phyloP scores from a whole-genome alignment of 2,888 invertebrate species.

The Cataglyphis cursor region DNA sequence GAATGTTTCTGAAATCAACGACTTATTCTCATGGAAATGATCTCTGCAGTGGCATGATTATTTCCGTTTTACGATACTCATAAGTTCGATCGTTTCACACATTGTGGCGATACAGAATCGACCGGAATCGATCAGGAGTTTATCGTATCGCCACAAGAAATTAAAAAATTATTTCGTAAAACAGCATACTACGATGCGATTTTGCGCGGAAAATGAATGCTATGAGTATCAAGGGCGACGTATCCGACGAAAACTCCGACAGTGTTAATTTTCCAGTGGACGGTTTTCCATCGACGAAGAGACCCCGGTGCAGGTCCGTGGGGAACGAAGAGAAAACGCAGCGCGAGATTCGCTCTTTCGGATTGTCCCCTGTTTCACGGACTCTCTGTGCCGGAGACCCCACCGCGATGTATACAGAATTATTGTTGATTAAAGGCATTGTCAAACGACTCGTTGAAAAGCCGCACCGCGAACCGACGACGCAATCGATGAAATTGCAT shows the following conservation, averaged over 20 bases:
- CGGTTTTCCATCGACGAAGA: constrained; percentile 79
- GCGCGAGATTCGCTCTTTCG: constrained; percentile 26
- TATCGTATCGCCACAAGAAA: constrained; percentile 26
- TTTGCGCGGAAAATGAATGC: constrained; percentile 13
- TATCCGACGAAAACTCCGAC: constrained; percentile 81
- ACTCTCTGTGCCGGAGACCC: constrained; percentile 35
- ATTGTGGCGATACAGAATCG: background rate
- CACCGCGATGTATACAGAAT: constrained; percentile 73
- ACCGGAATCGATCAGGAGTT: constrained; percentile 25
- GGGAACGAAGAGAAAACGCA: constrained; percentile 69
- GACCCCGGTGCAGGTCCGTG: constrained; percentile 60
- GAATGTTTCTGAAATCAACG: constrained; percentile 59
- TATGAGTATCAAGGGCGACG: constrained; percentile 66
- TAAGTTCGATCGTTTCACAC: background rate
- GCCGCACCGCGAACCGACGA: constrained; percentile 66
- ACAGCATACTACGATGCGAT: constrained; percentile 35
- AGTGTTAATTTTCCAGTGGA: constrained; percentile 83
- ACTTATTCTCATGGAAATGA: constrained; percentile 68
- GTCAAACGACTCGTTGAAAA: constrained; percentile 78
- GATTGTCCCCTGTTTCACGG: constrained; percentile 30
- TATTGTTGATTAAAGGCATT: constrained; percentile 86
- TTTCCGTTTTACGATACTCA: constrained; percentile 55
- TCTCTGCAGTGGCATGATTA: constrained; percentile 58
- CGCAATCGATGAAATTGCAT: constrained; percentile 81
- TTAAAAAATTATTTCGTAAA: constrained; percentile 71